Evolutionary conservation across 2,113 vertebrate genomes (phyloP), one percentile per base, ranked within the genome.

Genomic region (Microcebus ravelobensis): DNA sequence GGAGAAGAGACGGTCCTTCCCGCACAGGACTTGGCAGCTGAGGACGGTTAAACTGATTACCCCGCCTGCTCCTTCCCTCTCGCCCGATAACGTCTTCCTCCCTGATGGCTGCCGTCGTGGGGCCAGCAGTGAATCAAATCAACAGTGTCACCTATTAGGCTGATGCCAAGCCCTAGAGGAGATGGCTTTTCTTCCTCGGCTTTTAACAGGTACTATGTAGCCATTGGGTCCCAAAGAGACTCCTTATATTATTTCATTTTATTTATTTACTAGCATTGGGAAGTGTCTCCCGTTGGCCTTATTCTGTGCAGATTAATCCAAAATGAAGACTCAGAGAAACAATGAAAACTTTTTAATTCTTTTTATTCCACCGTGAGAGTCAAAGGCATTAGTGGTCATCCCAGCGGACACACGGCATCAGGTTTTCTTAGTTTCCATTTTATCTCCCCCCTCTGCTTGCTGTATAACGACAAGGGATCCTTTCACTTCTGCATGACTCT

Each of bases 351-450:
- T 65, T 3, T n/a, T 8, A 27, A 17, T 45, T 39, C 50, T 45
- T 89, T 45, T 74, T 34, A 23, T 45, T 31, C 27, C 20, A 1
- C 2, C 0, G 0, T 20, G 31, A 57, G 52, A 20, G 10, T 65
- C 27, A 13, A 15, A 14, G 36, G 48, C 29, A 7, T 11, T 31
- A 27, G 39, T 39, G 10, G 13, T 13, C 23, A 18, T 6, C 31
- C 20, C 20, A 8, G 0, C 4, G 8, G 50, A 15, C 9, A 7
- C 39, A 48, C 14, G 15, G 42, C 7, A 8, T 18, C 9, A 8
- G 25, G 3, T 13, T 1, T 2, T 15, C 48, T 36, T 10, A 31
- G 7, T 34, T 85, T 85, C 57, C 70, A 27, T 52, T 36, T 83
- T 65, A 8, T 31, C 13, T 18, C 8, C 3, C 1, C 13, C 18